Evolutionary conservation across 2,113 vertebrate species (phyloP).

Genomic region (Cathartes aura): DNA sequence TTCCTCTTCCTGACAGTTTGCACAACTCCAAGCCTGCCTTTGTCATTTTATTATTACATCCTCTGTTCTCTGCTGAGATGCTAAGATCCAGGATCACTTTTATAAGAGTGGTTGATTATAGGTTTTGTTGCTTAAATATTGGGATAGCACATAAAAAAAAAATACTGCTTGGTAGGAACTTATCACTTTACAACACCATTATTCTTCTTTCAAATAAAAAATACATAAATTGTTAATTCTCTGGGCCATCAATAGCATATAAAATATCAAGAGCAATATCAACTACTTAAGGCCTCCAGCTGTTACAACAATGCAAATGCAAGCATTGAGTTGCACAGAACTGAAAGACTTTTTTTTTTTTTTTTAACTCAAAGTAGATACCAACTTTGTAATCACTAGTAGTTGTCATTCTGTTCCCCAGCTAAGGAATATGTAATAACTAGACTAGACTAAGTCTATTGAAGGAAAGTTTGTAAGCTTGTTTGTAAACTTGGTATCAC

Average conservation of each 20-base stretch:
- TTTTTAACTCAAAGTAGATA: not conserved
- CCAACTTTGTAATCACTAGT: not conserved
- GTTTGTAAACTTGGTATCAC: not conserved
- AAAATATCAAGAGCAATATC: not conserved
- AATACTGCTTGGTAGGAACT: not conserved
- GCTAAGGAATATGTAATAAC: not conserved
- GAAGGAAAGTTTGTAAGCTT: not conserved
- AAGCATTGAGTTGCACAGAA: not conserved
- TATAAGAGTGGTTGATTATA: not conserved
- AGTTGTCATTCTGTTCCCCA: not conserved
- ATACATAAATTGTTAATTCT: not conserved
- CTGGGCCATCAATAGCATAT: not conserved
- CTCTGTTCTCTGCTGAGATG: not conserved
- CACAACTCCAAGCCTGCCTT: not conserved
- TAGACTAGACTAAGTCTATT: not conserved
- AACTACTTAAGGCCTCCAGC: not conserved
- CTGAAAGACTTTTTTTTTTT: not conserved
- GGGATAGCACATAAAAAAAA: not conserved
- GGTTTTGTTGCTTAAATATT: not conserved
- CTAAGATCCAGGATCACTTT: not conserved
- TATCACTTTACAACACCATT: accelerated
- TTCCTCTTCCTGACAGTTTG: not conserved
- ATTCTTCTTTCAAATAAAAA: not conserved
- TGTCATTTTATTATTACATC: not conserved
- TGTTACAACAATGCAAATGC: not conserved